A percentile compares a stretch with the other conserved stretches of the same genome.
Evolutionary conservation across 35 echinoderm and acorn worm genomes (phyloP).

Genomic region (Heliocidaris erythrogramma): DNA sequence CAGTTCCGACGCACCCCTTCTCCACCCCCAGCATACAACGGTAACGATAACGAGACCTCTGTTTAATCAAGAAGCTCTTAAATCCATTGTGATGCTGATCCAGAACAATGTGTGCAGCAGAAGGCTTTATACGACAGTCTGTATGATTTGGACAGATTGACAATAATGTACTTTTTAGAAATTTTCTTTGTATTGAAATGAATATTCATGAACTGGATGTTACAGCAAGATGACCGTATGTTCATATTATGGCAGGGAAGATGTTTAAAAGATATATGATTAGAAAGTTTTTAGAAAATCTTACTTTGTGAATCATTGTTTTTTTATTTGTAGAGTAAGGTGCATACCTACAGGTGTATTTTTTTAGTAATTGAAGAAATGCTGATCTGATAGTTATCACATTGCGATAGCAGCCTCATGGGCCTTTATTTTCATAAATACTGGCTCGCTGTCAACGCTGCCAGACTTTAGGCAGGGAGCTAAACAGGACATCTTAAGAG

Average conservation of each 20-base stretch:
- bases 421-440: background rate
- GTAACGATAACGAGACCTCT: slow-evolving; percentile 1
- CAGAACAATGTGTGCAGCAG: background rate
- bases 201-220: background rate
- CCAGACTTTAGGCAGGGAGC: background rate
- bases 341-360: background rate
- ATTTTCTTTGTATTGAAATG: background rate
- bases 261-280: background rate
- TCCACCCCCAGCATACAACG: background rate
- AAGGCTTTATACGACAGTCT: background rate
- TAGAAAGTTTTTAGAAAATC: background rate
- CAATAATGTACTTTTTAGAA: background rate
- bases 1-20: slow-evolving; percentile 22
- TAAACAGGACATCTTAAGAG: background rate
- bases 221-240: background rate
- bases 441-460: background rate
- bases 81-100: background rate
- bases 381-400: background rate
- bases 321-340: background rate
- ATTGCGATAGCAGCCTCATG: background rate
- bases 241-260: background rate
- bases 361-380: background rate
- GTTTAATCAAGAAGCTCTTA: background rate
- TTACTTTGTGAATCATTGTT: background rate
- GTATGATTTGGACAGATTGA: background rate